Base-by-base conservation (phyloP, 2,113 vertebrate species). In the Centropus bengalensis region DNA sequence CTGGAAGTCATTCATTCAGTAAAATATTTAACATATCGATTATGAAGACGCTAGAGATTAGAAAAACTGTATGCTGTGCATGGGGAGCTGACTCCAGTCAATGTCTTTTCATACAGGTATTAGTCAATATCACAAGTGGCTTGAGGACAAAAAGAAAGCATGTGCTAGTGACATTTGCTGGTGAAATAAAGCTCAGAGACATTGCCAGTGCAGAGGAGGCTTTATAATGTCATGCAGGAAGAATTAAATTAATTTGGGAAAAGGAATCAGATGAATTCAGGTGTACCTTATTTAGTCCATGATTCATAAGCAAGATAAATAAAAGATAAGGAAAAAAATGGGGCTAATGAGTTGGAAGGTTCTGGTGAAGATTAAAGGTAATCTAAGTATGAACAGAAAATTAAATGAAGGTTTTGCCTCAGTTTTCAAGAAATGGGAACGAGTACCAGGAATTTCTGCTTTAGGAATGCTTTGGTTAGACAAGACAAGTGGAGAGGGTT, bases 1-100 rank as follows among this genome's bases (percentile, higher is more conserved):
- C 70, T 80, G 62, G 58, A 91, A 91, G 66, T 76, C 54, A 89
- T 85, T 89, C 36, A 62, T 85, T 89, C 36, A 62, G 74, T 87
- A 83, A 91, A 78, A 62, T 82, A 18, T 59, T 82, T 82, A 88
- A 82, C 5, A 0, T 26, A 30, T 21, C 69, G 63, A 94, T 93
- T 70, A 66, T 40, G 58, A 89, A 70, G 19, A 40, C 0, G 0
- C 58, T 55, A 69, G 67, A 30, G 32, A 32, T 89, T 94, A 82
- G 62, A 69, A 85, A 78, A 94, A n/a, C 7, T 2, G 1, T 17
- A 42, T 88, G 33, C 40, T 76, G 5, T 73, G 5, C 66, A 7
- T 33, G 24, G 51, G 74, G 67, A 88, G 33, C 44, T 80, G 67
- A 32, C 75, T 67, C n/a, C 71, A 70, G 40, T 70, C 70, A 66